Conservation (phyloP, 2,797 vertebrate species). For the Mormyrops boulengeri region DNA sequence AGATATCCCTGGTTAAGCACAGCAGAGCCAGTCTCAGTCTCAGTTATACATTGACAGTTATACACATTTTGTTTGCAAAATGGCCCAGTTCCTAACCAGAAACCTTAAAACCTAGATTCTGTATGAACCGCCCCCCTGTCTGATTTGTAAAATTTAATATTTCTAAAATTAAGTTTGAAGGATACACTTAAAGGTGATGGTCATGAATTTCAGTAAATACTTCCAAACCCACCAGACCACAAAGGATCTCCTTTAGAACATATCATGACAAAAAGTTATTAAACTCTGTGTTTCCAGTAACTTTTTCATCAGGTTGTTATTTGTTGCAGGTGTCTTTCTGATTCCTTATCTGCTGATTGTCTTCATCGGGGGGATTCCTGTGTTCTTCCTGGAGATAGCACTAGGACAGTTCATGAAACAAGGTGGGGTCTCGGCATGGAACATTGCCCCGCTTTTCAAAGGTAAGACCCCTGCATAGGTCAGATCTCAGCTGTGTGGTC, state of each 20-base stretch:
- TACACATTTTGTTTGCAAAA: not conserved
- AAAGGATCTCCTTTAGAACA: not conserved
- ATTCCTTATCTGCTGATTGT: constrained; percentile 83
- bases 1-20: not conserved
- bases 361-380: constrained; percentile 81
- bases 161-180: not conserved
- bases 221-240: not conserved
- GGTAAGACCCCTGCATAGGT: constrained; percentile 48
- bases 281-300: not conserved
- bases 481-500: not conserved
- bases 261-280: not conserved
- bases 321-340: constrained; percentile 74
- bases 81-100: not conserved
- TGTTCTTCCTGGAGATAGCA: constrained; percentile 87
- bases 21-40: not conserved
- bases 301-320: not conserved
- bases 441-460: constrained; percentile 87
- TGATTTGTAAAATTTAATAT: not conserved
- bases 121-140: not conserved
- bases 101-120: not conserved
- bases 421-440: constrained; percentile 83
- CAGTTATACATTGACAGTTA: not conserved
- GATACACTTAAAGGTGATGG: not conserved
- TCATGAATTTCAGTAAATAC: not conserved
- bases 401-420: constrained; percentile 91